These are phyloP conservation scores for Ianthella basta DNA, from an alignment of 37 sponge, comb jelly and placozoan species.

Conservation along the genomic window DNA sequence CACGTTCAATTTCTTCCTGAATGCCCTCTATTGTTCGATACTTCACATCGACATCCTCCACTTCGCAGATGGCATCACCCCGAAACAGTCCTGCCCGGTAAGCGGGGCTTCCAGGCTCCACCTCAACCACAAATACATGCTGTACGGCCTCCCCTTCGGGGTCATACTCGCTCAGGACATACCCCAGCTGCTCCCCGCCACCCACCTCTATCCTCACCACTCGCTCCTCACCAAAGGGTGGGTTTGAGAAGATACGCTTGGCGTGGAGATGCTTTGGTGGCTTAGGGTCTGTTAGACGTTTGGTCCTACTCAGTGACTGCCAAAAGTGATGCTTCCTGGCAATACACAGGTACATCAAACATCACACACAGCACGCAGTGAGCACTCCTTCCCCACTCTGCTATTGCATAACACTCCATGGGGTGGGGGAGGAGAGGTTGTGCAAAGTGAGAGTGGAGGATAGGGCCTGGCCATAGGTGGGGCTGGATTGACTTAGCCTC, in stretches of 20 bases:
- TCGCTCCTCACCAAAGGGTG: neutral
- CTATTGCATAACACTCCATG: too few species aligned
- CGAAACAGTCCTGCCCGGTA: slow-evolving; percentile 53
- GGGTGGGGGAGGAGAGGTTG: too few species aligned
- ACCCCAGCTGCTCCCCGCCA: neutral
- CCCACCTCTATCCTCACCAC: neutral
- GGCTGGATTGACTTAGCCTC: too few species aligned
- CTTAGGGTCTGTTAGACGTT: too few species aligned
- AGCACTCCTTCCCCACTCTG: too few species aligned
- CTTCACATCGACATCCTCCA: neutral
- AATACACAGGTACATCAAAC: too few species aligned
- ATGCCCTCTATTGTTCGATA: neutral
- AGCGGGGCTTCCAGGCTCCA: slow-evolving; percentile 51
- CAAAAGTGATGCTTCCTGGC: too few species aligned
- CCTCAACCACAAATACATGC: slow-evolving; percentile 63
- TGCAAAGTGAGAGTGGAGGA: too few species aligned
- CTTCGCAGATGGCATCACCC: neutral
- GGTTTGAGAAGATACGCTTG: neutral
- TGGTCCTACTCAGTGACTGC: too few species aligned
- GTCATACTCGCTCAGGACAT: neutral
- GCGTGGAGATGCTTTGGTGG: too few species aligned
- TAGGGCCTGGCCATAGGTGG: too few species aligned
- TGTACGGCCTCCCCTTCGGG: slow-evolving; percentile 13
- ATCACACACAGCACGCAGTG: too few species aligned
- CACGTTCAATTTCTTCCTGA: neutral